A percentile compares a stretch with the other conserved stretches of the same genome.
Evolutionary conservation across 2,113 vertebrate species (phyloP).

Genomic region (Montifringilla adamsi): DNA sequence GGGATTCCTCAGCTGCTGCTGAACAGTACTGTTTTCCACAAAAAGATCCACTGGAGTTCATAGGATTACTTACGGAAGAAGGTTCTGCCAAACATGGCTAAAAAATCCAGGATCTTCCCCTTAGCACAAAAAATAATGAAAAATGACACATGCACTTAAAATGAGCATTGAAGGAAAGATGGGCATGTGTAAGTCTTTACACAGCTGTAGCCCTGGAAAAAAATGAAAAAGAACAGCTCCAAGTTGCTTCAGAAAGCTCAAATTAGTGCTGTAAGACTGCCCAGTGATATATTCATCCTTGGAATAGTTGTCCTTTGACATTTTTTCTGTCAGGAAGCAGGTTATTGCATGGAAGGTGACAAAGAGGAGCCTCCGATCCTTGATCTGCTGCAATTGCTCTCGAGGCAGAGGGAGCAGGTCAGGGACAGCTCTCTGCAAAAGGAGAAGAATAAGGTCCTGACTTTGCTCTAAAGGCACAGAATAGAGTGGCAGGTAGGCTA

Average conservation of each 20-base stretch:
- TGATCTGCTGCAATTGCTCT: not conserved
- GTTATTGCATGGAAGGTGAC: not conserved
- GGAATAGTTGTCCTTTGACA: not conserved
- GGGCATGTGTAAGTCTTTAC: not conserved
- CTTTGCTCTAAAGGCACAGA: not conserved
- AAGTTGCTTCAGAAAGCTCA: not conserved
- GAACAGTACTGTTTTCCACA: not conserved
- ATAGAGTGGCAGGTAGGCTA: not conserved
- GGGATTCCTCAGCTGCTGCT: not conserved
- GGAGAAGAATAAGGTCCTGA: not conserved
- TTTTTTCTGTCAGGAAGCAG: not conserved
- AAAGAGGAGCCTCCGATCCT: not conserved
- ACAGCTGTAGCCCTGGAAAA: not conserved
- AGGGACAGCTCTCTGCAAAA: not conserved
- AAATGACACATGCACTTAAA: not conserved
- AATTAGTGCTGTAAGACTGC: not conserved
- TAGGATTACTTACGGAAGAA: constrained; percentile 2
- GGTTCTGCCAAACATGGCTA: not conserved
- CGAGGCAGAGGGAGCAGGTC: not conserved
- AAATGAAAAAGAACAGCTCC: not conserved
- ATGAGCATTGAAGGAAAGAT: not conserved
- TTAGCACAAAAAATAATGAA: not conserved
- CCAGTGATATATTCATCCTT: not conserved
- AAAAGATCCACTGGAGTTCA: not conserved
- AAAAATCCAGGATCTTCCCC: not conserved